Conservation (phyloP, 2,888 invertebrate species). For the Apoderus coryli region DNA sequence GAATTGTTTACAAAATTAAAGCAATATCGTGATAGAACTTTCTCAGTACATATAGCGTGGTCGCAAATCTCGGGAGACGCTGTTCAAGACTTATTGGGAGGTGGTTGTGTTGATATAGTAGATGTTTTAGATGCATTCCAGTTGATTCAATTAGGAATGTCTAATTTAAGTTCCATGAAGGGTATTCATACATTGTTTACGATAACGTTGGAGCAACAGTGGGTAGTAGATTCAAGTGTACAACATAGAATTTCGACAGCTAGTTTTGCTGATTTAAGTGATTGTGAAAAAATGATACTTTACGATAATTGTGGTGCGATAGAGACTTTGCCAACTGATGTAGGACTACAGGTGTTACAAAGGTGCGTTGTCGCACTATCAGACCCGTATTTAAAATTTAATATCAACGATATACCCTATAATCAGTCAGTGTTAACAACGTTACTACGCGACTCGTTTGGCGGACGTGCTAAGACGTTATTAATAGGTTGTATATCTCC, state of each 20-base stretch:
- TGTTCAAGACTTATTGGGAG: slow-evolving; percentile 41
- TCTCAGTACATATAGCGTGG: slow-evolving; percentile 54
- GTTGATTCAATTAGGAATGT: slow-evolving; percentile 51
- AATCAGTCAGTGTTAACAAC: slow-evolving; percentile 55
- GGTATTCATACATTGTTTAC: slow-evolving; percentile 54
- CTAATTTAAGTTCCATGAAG: slow-evolving; percentile 41
- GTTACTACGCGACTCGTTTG: slow-evolving; percentile 57
- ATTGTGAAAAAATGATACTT: slow-evolving; percentile 37
- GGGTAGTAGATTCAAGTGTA: slow-evolving; percentile 51
- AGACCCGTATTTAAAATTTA: slow-evolving; percentile 26
- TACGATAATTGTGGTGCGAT: slow-evolving; percentile 32
- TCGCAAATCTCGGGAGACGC: slow-evolving; percentile 57
- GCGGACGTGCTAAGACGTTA: slow-evolving; percentile 59
- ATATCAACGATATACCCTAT: slow-evolving; percentile 31
- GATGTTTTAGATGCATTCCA: slow-evolving; percentile 55
- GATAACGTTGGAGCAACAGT: slow-evolving; percentile 58
- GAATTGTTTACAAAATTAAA: slow-evolving; percentile 54
- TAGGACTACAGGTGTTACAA: slow-evolving; percentile 50
- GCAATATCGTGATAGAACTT: slow-evolving; percentile 48
- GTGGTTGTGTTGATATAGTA: slow-evolving; percentile 40
- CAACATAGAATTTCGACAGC: slow-evolving; percentile 60
- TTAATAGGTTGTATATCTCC: slow-evolving; percentile 61
- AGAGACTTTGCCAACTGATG: slow-evolving; percentile 40
- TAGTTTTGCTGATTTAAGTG: slow-evolving; percentile 49
- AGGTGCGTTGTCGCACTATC: slow-evolving; percentile 46